Evolutionary conservation across 2,888 invertebrate genomes (phyloP), one percentile per base, ranked within the genome.

Genomic region (Pterobdella sp.): DNA sequence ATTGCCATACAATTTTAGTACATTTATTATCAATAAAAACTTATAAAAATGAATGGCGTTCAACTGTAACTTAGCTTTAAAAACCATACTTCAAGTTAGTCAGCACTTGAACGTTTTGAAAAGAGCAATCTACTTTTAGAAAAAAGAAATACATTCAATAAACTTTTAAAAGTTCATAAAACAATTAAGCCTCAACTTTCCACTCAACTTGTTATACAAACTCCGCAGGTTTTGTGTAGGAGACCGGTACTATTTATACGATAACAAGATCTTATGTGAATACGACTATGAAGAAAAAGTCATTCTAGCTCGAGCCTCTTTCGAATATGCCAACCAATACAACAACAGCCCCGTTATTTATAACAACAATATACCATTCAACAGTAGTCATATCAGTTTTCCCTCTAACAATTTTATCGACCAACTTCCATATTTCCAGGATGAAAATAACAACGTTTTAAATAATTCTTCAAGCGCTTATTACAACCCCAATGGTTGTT

Each of bases 221-320:
- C 42, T 10, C 79, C 80, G n/a, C 88, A 93, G 94, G 88, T 94
- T 94, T 87, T 94, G 94, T 86, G 93, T 94, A 68, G 94, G 94
- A 35, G 94, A 94, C 85, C 88, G 91, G 81, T 94, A 93, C 85
- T 94, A 93, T 85, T 87, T 93, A 80, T 92, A 91, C 84, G 93
- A 93, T 86, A 93, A 93, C 87, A 92, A 92, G 87, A 93, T 94
- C 79, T 88, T 94, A 67, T 94, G 93, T 86, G 93, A 93, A 85
- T 92, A 92, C 85, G 93, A 94, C 85, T 93, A 93, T 84, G 93
- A 93, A 82, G 93, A 93, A 84, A 85, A 93, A 80, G 88, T 92
- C 85, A 91, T 93, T 80, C 93, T 93, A 83, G 92, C 92, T 71
- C 91, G 90, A 83, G 92, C 92, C 89, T 90, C 91, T 10, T 89